Percentiles rank a stretch among this genome's conserved stretches.
These are phyloP conservation scores for Diaprepes abbreviatus DNA, from an alignment of 2,888 invertebrate species.

Conservation along the genomic window DNA sequence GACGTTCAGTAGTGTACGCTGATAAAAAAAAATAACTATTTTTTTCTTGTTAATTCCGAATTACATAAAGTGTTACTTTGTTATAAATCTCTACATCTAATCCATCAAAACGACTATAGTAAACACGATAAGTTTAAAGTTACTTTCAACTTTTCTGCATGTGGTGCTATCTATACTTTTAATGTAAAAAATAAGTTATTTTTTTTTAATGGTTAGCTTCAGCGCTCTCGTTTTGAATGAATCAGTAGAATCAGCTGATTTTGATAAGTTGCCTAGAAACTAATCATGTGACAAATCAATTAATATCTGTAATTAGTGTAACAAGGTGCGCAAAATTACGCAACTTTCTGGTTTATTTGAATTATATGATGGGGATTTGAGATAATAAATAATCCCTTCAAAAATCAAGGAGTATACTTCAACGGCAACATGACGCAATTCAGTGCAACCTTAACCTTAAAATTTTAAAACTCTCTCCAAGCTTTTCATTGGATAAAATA, in stretches of 20 bases:
- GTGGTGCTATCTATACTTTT: not conserved
- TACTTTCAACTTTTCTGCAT: not conserved
- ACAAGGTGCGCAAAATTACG: not conserved
- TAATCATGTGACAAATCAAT: not conserved
- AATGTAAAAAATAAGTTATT: too few species aligned
- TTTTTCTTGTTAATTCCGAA: too few species aligned
- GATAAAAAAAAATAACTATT: too few species aligned
- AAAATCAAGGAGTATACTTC: not conserved
- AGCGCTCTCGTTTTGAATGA: too few species aligned
- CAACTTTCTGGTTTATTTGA: not conserved
- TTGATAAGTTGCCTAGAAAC: not conserved
- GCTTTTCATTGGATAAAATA: not conserved
- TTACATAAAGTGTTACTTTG: too few species aligned
- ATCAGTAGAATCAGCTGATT: slow-evolving; percentile 3
- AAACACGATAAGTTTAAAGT: too few species aligned
- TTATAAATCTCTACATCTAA: too few species aligned
- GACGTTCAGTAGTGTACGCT: too few species aligned
- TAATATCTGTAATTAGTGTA: not conserved
- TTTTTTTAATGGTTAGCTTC: too few species aligned
- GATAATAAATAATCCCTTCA: not conserved
- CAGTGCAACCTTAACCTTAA: not conserved
- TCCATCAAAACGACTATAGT: too few species aligned
- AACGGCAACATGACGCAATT: not conserved
- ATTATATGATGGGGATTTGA: not conserved
- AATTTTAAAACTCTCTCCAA: too few species aligned